Evolutionary conservation across 2,888 invertebrate species (phyloP).

Genomic region (Serripes groenlandicus): DNA sequence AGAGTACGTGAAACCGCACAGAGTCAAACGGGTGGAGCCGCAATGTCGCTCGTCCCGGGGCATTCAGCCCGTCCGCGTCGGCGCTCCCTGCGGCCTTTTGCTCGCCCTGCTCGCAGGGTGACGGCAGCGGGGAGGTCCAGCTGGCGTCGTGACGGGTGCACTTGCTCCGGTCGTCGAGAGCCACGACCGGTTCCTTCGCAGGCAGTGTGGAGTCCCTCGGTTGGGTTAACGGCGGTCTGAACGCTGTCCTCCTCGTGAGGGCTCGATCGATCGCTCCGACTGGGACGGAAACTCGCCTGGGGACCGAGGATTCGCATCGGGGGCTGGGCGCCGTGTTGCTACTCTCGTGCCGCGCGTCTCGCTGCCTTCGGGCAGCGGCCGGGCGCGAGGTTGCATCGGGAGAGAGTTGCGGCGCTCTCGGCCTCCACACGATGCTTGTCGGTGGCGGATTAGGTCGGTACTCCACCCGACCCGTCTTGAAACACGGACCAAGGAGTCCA

Average conservation of each 20-base stretch:
- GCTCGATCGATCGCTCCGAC: slow-evolving; percentile 33
- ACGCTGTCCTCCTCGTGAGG: too few species aligned
- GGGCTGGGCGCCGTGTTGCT: slow-evolving; percentile 45
- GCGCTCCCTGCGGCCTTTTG: slow-evolving; percentile 35
- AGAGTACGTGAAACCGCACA: slow-evolving; percentile 88
- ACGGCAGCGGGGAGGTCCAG: slow-evolving; percentile 86
- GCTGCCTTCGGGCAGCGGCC: too few species aligned
- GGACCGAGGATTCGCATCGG: slow-evolving; percentile 50
- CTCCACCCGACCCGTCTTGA: slow-evolving; percentile 90
- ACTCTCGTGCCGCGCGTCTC: too few species aligned
- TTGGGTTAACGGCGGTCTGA: slow-evolving; percentile 20
- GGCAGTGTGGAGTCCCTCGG: slow-evolving; percentile 22
- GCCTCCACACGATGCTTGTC: background rate
- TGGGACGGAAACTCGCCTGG: slow-evolving; percentile 39
- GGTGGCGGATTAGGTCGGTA: slow-evolving; percentile 56
- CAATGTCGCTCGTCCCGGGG: slow-evolving; percentile 66
- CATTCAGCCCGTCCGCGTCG: slow-evolving; percentile 40
- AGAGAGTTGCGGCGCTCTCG: slow-evolving; percentile 1
- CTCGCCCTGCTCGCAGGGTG: slow-evolving; percentile 43
- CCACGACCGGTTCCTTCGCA: slow-evolving; percentile 67
- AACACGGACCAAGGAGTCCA: slow-evolving; percentile 93
- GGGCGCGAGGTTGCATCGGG: too few species aligned
- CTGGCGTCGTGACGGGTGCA: slow-evolving; percentile 84
- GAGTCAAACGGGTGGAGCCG: slow-evolving; percentile 86
- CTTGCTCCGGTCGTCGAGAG: slow-evolving; percentile 70